A percentile compares a stretch with the other conserved stretches of the same genome.
These are phyloP conservation scores for Ennomos fuscantarius DNA, from an alignment of 2,888 invertebrate genomes.

Conservation along the genomic window DNA sequence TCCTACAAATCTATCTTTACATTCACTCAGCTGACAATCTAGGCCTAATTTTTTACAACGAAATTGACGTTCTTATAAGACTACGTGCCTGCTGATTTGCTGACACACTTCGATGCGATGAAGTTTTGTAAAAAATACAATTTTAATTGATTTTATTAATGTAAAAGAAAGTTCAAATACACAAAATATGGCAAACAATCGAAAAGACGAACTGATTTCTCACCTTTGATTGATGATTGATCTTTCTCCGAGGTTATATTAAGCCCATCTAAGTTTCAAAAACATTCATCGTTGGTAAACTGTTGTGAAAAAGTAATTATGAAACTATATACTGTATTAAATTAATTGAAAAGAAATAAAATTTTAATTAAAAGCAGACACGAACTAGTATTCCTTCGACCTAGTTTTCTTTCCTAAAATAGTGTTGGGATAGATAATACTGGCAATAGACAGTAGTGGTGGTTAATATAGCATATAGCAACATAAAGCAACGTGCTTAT, in stretches of 20 bases:
- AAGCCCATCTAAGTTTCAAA: slow-evolving; percentile 48
- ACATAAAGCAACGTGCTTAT: too few relatives aligned
- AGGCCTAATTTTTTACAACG: slow-evolving; percentile 55
- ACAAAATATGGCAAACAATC: slow-evolving; percentile 81
- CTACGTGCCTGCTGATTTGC: slow-evolving; percentile 13
- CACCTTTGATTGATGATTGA: slow-evolving; percentile 67
- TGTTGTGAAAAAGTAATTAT: slow-evolving; percentile 45
- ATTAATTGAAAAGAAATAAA: slow-evolving; percentile 46
- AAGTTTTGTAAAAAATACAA: slow-evolving; percentile 43
- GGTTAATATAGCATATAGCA: too few relatives aligned
- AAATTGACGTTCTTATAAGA: slow-evolving; percentile 30
- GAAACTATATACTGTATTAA: slow-evolving; percentile 36
- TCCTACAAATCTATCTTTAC: slow-evolving; percentile 41
- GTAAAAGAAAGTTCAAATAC: slow-evolving; percentile 69
- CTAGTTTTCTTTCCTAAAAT: slow-evolving; percentile 48
- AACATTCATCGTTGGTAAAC: slow-evolving; percentile 57
- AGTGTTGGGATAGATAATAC: too few relatives aligned
- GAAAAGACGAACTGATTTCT: slow-evolving; percentile 57
- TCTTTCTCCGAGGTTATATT: slow-evolving; percentile 58
- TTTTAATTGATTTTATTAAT: slow-evolving; percentile 48
- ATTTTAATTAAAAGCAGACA: slow-evolving; percentile 59
- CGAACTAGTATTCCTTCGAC: slow-evolving; percentile 72
- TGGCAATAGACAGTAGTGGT: too few relatives aligned
- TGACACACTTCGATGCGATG: slow-evolving; percentile 30
- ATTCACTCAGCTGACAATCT: slow-evolving; percentile 58